Conservation (phyloP, 2,888 invertebrate species). For the Chrysodeixis includens region DNA sequence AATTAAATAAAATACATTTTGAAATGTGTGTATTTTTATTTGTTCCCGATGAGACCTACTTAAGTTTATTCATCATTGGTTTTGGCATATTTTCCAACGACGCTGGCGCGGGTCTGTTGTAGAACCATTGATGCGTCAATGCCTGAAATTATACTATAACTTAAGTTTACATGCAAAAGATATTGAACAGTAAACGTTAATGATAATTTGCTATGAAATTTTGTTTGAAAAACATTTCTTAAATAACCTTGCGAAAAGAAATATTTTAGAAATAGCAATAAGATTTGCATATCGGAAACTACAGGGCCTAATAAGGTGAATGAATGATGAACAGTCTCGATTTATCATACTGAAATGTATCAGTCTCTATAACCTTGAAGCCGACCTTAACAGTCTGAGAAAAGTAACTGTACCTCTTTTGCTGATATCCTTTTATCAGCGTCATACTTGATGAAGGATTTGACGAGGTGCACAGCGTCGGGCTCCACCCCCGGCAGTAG, state of each 20-base stretch:
- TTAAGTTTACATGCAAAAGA: too few species aligned
- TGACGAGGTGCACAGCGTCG: slow-evolving; percentile 93
- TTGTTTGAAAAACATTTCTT: too few species aligned
- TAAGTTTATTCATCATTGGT: slow-evolving; percentile 80
- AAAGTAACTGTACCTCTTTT: slow-evolving; percentile 87
- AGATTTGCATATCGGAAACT: too few species aligned
- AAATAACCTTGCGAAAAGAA: too few species aligned
- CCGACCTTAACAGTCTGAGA: too few species aligned
- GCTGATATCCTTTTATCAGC: slow-evolving; percentile 93
- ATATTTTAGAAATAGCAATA: too few species aligned
- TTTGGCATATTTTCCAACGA: slow-evolving; percentile 91
- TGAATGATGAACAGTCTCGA: too few species aligned
- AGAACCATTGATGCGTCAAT: slow-evolving; percentile 92
- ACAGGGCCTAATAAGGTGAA: too few species aligned
- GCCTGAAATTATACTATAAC: slow-evolving; percentile 90
- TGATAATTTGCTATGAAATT: too few species aligned
- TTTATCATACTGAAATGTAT: too few species aligned
- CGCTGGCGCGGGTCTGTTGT: slow-evolving; percentile 91
- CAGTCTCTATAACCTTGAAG: too few species aligned
- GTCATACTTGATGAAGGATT: slow-evolving; percentile 94
- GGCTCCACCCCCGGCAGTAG: slow-evolving; percentile 94
- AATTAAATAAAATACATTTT: slow-evolving; percentile 68
- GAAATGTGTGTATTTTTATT: slow-evolving; percentile 47
- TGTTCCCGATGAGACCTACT: slow-evolving; percentile 59
- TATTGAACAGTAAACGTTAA: too few species aligned